These are phyloP conservation scores for Cherax quadricarinatus DNA, from an alignment of 1,140 invertebrate genomes.

Conservation along the genomic window DNA sequence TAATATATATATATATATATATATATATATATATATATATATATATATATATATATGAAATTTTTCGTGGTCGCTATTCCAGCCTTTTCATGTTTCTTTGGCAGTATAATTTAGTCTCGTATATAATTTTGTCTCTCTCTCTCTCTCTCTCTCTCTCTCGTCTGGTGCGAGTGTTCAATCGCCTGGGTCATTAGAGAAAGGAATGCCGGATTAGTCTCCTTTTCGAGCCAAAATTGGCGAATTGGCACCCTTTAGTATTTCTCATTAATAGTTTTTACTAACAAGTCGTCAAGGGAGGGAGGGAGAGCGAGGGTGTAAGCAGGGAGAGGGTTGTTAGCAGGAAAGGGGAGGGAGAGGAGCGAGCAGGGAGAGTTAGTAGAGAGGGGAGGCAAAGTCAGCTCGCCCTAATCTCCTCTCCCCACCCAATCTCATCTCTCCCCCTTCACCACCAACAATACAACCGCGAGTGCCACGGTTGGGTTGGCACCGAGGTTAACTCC, in stretches of 20 bases:
- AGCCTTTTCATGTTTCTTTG: no score
- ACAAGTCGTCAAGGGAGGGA: slow-evolving; percentile 17
- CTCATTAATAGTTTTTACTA: slow-evolving; percentile 50
- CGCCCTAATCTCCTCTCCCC: neutral
- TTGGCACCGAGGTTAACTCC: neutral
- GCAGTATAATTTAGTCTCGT: no score
- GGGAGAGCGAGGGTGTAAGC: neutral
- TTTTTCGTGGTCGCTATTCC: no score
- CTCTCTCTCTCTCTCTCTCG: slow-evolving; percentile 30
- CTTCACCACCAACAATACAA: neutral
- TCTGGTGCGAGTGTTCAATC: neutral
- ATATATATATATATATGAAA: no score
- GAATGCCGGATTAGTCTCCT: slow-evolving; percentile 41
- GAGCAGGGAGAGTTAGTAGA: neutral
- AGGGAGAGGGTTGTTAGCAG: neutral
- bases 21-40: no score
- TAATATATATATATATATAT: no score
- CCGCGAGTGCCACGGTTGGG: neutral
- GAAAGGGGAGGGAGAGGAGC: neutral
- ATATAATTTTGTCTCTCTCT: no score
- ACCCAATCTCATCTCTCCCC: neutral
- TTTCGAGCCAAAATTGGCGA: slow-evolving; percentile 38
- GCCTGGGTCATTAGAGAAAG: slow-evolving; percentile 31
- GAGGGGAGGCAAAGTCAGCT: neutral
- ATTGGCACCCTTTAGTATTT: slow-evolving; percentile 22